Evolutionary conservation across 1,140 invertebrate genomes (phyloP).

Genomic region (Microplitis mediator): DNA sequence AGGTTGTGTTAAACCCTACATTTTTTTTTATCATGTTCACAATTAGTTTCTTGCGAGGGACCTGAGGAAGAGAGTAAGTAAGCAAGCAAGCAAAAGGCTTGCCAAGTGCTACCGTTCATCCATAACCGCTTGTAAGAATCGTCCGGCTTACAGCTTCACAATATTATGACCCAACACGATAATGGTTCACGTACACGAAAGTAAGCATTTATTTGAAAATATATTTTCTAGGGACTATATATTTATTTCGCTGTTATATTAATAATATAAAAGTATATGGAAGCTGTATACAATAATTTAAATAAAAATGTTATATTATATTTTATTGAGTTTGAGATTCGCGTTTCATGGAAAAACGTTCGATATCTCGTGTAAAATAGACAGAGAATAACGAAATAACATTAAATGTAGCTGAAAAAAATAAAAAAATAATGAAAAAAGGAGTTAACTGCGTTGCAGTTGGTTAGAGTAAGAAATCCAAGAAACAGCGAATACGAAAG

Average conservation of each 20-base stretch:
- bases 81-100: slow-evolving; percentile 2
- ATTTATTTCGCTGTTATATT: no score
- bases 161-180: slow-evolving; percentile 34
- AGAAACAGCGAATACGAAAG: slow-evolving; percentile 1
- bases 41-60: slow-evolving; percentile 37
- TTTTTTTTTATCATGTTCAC: slow-evolving; percentile 45
- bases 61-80: not conserved
- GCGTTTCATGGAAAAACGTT: no score
- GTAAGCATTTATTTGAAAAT: not conserved
- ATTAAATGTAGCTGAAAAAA: not conserved
- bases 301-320: no score
- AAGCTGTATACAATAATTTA: no score
- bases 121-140: slow-evolving; percentile 45
- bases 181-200: slow-evolving; percentile 47
- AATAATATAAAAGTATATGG: no score
- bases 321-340: no score
- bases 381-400: not conserved
- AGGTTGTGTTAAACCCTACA: slow-evolving; percentile 5
- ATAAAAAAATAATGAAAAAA: not conserved
- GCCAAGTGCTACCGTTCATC: slow-evolving; percentile 51
- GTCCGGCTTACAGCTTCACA: not conserved
- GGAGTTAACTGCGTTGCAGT: not conserved
- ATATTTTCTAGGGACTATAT: no score
- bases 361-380: not conserved
- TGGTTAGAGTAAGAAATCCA: slow-evolving; percentile 15